These are phyloP conservation scores for Athripsodes cinereus DNA, from an alignment of 2,888 invertebrate genomes.

Conservation along the genomic window DNA sequence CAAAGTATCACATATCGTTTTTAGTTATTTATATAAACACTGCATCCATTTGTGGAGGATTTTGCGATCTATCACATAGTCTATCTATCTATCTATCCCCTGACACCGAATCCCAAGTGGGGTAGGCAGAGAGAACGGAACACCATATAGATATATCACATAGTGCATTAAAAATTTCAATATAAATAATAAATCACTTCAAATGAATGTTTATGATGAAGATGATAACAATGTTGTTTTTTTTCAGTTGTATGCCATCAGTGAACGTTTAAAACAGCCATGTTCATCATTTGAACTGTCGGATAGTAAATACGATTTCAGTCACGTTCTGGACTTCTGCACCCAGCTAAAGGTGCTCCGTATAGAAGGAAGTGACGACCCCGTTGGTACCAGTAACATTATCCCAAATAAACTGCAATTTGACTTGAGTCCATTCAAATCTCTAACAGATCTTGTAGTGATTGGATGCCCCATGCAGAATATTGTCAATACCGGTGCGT, in stretches of 20 bases:
- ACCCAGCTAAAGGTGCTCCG: conserved; percentile 64
- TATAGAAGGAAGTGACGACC: conserved; percentile 60
- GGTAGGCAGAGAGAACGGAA: no score
- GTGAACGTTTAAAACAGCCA: conserved; percentile 78
- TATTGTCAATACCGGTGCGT: conserved; percentile 56
- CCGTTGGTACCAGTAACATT: conserved; percentile 78
- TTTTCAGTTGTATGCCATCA: conserved; percentile 82
- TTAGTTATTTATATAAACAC: no score
- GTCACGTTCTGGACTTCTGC: conserved; percentile 85
- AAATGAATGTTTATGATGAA: no score
- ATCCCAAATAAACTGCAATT: conserved; percentile 72
- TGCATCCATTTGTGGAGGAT: no score
- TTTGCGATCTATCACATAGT: no score
- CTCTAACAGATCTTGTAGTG: conserved; percentile 63
- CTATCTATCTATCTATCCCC: no score
- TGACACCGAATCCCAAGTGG: no score
- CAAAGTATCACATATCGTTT: no score
- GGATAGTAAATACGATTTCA: conserved; percentile 80
- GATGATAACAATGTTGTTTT: no score
- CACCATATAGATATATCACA: no score
- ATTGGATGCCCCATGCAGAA: conserved; percentile 62
- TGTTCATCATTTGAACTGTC: conserved; percentile 74
- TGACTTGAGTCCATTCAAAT: conserved; percentile 80
- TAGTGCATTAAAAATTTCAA: no score
- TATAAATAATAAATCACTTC: no score